These are phyloP conservation scores for Himalopsyche anomala DNA, from an alignment of 2,888 invertebrate species.

Conservation along the genomic window DNA sequence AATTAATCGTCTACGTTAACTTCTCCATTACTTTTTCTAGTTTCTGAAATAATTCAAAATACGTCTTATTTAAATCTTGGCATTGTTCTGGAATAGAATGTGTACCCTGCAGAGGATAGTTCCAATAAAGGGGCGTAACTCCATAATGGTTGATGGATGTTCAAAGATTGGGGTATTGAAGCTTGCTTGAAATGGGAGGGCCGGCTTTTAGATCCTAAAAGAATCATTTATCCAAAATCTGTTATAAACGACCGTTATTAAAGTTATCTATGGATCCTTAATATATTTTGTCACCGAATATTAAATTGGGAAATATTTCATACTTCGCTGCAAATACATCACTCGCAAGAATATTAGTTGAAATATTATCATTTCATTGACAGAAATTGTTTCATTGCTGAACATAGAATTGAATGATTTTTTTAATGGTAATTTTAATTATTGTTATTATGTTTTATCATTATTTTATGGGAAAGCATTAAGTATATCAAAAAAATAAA, in stretches of 20 bases:
- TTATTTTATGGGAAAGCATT: too few species aligned
- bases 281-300: conserved; percentile 27
- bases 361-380: too few species aligned
- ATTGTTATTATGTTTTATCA: too few species aligned
- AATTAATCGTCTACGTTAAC: background rate
- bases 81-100: conserved; percentile 18
- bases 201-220: conserved; percentile 42
- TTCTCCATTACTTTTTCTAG: background rate
- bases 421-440: too few species aligned
- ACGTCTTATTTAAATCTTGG: conserved; percentile 32
- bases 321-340: too few species aligned
- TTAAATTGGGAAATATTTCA: too few species aligned
- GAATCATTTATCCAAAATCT: conserved; percentile 34
- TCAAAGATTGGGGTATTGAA: conserved; percentile 59
- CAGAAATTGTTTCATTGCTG: too few species aligned
- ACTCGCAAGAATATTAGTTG: too few species aligned
- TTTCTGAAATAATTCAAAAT: conserved; percentile 13
- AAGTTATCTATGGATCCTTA: background rate
- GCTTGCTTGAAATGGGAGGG: conserved; percentile 51
- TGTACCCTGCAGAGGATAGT: conserved; percentile 49
- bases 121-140: conserved; percentile 55
- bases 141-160: conserved; percentile 58
- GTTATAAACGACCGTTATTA: conserved; percentile 31
- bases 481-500: too few species aligned
- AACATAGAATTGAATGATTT: too few species aligned